phyloP scores from a whole-genome alignment of 1,140 invertebrate genomes.

The Zaprionus africanus region DNA sequence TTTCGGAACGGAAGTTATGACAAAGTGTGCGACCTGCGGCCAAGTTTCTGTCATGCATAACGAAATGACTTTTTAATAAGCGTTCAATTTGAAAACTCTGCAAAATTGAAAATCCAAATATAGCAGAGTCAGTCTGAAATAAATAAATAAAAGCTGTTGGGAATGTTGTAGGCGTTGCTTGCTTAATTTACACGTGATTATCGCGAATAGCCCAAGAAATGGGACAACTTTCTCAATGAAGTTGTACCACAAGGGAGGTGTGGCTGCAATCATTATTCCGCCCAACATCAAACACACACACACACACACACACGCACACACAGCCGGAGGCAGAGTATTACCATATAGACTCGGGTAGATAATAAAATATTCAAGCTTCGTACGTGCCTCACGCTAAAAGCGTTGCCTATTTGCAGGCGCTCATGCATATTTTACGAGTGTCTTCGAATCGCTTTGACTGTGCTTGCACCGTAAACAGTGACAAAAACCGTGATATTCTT shows the following conservation, averaged over 20 bases:
- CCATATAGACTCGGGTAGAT: conserved; percentile 34
- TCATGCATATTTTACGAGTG: conserved; percentile 47
- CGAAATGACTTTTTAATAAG: conserved; percentile 52
- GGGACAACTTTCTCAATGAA: conserved; percentile 54
- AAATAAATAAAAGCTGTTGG: conserved; percentile 12
- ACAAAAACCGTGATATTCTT: neutral
- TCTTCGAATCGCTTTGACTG: conserved; percentile 12
- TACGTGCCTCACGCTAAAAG: conserved; percentile 50
- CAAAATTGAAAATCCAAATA: conserved; percentile 50
- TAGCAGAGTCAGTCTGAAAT: conserved; percentile 10
- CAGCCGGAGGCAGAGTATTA: conserved; percentile 32
- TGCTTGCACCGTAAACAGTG: neutral
- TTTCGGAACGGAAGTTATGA: conserved; percentile 32
- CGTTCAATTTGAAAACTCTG: conserved; percentile 13
- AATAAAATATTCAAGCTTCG: conserved; percentile 60
- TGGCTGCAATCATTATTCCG: conserved; percentile 46
- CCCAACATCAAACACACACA: conserved; percentile 2
- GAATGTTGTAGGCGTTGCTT: conserved; percentile 25
- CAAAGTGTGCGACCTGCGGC: conserved; percentile 4
- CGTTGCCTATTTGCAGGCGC: conserved; percentile 56
- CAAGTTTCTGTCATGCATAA: conserved; percentile 26
- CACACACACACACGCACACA: conserved; percentile 4
- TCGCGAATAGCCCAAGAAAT: conserved; percentile 44
- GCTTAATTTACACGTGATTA: conserved; percentile 65
- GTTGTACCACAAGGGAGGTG: conserved; percentile 6